Evolutionary conservation across 1,140 invertebrate species (phyloP).

Genomic region (Lucilia sericata): DNA sequence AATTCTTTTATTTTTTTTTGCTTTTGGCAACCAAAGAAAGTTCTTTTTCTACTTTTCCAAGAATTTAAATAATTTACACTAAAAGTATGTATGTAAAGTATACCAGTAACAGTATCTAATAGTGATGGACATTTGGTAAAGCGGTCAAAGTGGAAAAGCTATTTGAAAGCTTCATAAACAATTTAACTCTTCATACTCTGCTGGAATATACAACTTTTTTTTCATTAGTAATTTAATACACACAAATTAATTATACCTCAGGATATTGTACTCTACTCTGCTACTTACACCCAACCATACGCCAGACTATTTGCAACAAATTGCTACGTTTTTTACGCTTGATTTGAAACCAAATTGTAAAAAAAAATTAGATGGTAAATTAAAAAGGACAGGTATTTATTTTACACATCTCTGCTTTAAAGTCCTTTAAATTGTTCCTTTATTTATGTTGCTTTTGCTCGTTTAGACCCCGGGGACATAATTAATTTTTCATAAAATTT

Average conservation of each 20-base stretch:
- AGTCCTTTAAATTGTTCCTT: background rate
- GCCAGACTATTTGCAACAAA: background rate
- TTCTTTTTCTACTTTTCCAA: background rate
- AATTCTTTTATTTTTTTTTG: background rate
- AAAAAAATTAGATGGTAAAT: background rate
- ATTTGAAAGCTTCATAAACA: background rate
- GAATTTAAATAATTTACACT: conserved; percentile 16
- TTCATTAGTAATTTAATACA: background rate
- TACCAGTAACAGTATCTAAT: background rate
- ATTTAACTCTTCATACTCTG: background rate
- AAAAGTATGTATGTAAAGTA: background rate
- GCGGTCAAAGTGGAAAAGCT: background rate
- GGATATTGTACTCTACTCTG: background rate
- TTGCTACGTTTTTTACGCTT: background rate
- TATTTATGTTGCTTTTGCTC: background rate
- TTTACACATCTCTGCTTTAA: background rate
- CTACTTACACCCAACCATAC: background rate
- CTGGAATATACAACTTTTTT: background rate
- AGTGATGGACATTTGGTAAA: background rate
- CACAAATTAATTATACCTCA: background rate
- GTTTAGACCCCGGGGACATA: conserved; percentile 66
- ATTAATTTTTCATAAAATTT: conserved; percentile 66
- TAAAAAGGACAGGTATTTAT: background rate
- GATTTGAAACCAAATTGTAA: background rate
- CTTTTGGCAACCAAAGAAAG: background rate